Percentiles rank a stretch among this genome's conserved stretches.
Conservation (phyloP, 2,888 invertebrate genomes). For the Clivina fossor region DNA sequence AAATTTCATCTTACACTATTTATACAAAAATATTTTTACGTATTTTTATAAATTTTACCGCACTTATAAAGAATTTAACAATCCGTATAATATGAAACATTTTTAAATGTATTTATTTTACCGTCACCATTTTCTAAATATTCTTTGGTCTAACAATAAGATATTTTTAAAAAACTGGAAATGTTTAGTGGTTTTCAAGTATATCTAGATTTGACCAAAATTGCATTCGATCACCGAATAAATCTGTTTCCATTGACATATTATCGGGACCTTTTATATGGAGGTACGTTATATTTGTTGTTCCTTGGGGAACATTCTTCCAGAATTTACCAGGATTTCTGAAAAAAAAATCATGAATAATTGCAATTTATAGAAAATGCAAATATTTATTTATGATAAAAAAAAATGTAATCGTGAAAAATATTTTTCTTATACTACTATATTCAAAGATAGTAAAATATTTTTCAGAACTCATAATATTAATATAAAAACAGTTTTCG, state of each 20-base stretch:
- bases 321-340: conserved; percentile 18
- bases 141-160: background rate
- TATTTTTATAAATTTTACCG: too few relatives aligned
- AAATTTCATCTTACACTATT: too few relatives aligned
- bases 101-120: too few relatives aligned
- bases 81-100: too few relatives aligned
- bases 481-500: too few relatives aligned
- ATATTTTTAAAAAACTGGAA: background rate
- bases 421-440: too few relatives aligned
- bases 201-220: conserved; percentile 43
- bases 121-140: too few relatives aligned
- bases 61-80: too few relatives aligned
- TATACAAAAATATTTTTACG: too few relatives aligned
- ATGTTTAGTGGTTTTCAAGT: conserved; percentile 37
- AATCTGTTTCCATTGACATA: conserved; percentile 37
- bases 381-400: background rate
- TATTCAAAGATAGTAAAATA: too few relatives aligned
- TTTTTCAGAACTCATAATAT: too few relatives aligned
- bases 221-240: conserved; percentile 40
- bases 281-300: conserved; percentile 33
- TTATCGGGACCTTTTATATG: conserved; percentile 32
- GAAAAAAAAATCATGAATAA: background rate
- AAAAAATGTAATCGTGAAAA: too few relatives aligned
- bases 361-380: background rate
- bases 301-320: background rate